Evolutionary conservation across 2,888 invertebrate genomes (phyloP), one percentile per base, ranked within the genome.

Genomic region (Brenthis daphne): DNA sequence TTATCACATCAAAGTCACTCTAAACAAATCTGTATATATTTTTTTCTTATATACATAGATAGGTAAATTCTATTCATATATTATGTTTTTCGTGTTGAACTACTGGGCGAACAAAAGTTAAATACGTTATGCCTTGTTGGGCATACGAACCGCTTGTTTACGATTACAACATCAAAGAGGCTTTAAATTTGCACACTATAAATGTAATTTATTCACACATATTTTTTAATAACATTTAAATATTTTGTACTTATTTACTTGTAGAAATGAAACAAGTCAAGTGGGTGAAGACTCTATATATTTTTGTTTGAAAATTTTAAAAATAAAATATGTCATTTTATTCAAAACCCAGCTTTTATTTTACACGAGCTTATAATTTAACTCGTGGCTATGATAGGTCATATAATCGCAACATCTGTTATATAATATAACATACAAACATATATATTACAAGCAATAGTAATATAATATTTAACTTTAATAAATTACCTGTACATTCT

Each of bases 91-190:
- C 37, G 37, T 43, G 37, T 43, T 43, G 11, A 8, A 11, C 37
- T 43, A 11, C 37, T 11, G 11, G 11, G 11, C 8, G 2, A 11
- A 11, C 37, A 43, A 11, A 43, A 37, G 4, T 53, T 51, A 43
- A 53, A 37, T 58, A 53, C 37, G 14, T 37, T 65, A 20, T 58
- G 66, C 29, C 47, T 54, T 47, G 43, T 66, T 6, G 37, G 24
- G n/a, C 51, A 66, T 66, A 54, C 47, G 53, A 54, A 47, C 53
- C 54, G 58, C 66, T 66, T 58, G 33, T 53, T 66, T 54, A 58
- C 53, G 57, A 58, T 58, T 58, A 43, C 14, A 8, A 53, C 29
- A 3, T 37, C 12, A 53, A 58, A 57, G 48, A 60, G 50, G 12
- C 60, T 48, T 60, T 33, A 60, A 50, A 60, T 50, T 29, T 12